phyloP scores from a whole-genome alignment of 1,140 invertebrate species.

The Leptinotarsa defecta region DNA sequence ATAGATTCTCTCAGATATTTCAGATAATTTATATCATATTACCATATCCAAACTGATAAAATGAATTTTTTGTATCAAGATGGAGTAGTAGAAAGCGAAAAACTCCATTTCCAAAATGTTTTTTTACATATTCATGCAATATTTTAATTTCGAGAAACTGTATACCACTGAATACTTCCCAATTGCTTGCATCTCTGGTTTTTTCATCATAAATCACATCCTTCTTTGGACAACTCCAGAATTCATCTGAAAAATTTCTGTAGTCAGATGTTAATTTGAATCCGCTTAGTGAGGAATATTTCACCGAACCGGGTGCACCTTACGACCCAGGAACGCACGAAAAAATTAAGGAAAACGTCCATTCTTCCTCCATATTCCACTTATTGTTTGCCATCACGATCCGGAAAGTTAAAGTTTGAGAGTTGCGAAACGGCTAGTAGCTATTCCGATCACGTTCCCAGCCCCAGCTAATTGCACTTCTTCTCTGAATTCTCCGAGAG shows the following conservation, averaged over 20 bases:
- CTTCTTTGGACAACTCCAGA: no score
- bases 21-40: no score
- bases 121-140: no score
- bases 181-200: neutral
- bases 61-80: no score
- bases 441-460: slow-evolving; percentile 46
- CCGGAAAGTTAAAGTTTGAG: slow-evolving; percentile 19
- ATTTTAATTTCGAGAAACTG: no score
- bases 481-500: slow-evolving; percentile 44
- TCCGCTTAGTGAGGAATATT: slow-evolving; percentile 1
- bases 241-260: no score
- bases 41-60: no score
- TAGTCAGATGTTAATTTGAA: slow-evolving; percentile 13
- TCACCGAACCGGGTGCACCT: neutral
- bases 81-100: no score
- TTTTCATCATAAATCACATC: no score
- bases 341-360: slow-evolving; percentile 19
- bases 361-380: slow-evolving; percentile 9
- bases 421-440: slow-evolving; percentile 19
- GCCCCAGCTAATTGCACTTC: slow-evolving; percentile 47
- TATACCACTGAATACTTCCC: neutral
- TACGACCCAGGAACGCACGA: neutral
- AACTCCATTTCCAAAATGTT: no score
- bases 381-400: slow-evolving; percentile 20
- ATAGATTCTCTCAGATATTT: no score